phyloP scores from a whole-genome alignment of 2,888 invertebrate species.

The Loripinus fragilis region DNA sequence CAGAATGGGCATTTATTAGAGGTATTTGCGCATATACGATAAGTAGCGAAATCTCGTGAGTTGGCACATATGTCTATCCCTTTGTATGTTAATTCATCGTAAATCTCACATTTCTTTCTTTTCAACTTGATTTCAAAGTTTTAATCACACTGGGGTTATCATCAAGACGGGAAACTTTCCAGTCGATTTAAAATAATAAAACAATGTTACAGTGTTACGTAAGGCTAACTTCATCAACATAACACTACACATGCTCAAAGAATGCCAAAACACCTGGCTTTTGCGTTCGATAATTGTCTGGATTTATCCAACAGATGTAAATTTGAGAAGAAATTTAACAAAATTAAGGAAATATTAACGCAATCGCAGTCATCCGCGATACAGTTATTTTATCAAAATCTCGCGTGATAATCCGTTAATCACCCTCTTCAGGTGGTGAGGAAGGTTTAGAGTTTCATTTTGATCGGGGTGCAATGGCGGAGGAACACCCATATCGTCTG shows the following conservation, averaged over 20 bases:
- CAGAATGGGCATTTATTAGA: no score
- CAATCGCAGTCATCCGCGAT: conserved; percentile 7
- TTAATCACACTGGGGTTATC: conserved; percentile 3
- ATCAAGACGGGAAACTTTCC: not conserved
- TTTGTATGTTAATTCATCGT: no score
- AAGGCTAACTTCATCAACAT: not conserved
- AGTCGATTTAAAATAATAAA: conserved; percentile 16
- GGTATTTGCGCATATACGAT: no score
- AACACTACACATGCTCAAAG: not conserved
- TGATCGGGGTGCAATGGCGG: not conserved
- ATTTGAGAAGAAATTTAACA: conserved; percentile 10
- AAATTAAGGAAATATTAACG: conserved; percentile 18
- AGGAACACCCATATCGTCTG: no score
- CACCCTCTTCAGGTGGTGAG: conserved; percentile 54
- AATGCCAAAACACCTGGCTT: conserved; percentile 5
- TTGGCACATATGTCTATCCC: no score
- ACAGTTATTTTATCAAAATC: conserved; percentile 18
- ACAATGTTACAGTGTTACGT: conserved; percentile 8
- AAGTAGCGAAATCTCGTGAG: no score
- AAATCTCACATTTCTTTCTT: no score
- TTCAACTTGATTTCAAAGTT: no score
- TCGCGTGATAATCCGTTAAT: conserved; percentile 58
- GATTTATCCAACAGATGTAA: not conserved
- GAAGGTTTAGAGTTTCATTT: conserved; percentile 21
- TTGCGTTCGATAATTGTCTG: conserved; percentile 8